phyloP scores from a whole-genome alignment of 2,888 invertebrate species.

The Scrobipalpa atriplicella region DNA sequence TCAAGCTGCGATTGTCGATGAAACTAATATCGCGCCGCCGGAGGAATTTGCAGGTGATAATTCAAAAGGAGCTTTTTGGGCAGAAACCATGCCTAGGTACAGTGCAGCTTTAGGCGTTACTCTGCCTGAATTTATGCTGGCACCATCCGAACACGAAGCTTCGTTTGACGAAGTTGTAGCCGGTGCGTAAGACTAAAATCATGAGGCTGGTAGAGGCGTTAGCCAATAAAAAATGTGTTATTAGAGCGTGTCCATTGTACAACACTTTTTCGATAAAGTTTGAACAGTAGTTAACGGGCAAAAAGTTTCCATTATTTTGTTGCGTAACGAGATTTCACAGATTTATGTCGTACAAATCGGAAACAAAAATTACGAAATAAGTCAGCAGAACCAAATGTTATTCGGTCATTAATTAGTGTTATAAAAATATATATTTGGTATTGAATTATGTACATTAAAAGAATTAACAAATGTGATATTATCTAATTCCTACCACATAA shows the following conservation, averaged over 20 bases:
- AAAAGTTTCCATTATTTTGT: constrained; percentile 49
- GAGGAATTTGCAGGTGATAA: constrained; percentile 80
- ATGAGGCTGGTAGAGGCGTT: constrained; percentile 52
- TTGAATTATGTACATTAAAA: constrained; percentile 6
- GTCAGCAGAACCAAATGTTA: constrained; percentile 39
- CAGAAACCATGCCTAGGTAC: constrained; percentile 86
- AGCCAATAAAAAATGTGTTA: constrained; percentile 65
- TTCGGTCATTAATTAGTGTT: background rate
- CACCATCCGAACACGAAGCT: constrained; percentile 86
- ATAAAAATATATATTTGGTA: background rate
- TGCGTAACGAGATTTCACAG: constrained; percentile 75
- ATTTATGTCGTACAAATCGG: constrained; percentile 47
- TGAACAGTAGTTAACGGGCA: constrained; percentile 60
- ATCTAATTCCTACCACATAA: constrained; percentile 5
- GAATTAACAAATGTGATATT: constrained; percentile 20
- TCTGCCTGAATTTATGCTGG: constrained; percentile 87
- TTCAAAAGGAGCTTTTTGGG: constrained; percentile 84
- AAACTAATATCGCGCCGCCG: constrained; percentile 70
- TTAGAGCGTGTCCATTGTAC: constrained; percentile 76
- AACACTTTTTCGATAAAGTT: constrained; percentile 62
- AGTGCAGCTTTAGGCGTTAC: constrained; percentile 85
- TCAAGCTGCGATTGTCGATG: constrained; percentile 60
- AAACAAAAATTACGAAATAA: constrained; percentile 50
- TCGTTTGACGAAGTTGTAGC: constrained; percentile 84
- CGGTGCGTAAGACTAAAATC: constrained; percentile 61